phyloP scores from a whole-genome alignment of 2,113 vertebrate species.

The Aspiorhynchus laticeps region DNA sequence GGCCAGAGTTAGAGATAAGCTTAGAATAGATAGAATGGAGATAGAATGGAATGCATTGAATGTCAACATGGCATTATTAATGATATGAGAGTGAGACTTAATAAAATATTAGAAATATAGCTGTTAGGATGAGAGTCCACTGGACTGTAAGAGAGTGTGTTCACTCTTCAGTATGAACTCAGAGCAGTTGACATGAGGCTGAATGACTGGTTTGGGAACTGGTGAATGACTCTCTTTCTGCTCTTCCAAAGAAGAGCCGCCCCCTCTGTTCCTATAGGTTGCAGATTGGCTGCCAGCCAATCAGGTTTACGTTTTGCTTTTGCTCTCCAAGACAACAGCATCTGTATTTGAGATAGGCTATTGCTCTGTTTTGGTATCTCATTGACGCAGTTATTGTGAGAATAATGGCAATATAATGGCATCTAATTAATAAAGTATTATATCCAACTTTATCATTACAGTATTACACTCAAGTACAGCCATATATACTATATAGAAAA shows the following conservation, averaged over 20 bases:
- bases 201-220: conserved; percentile 73
- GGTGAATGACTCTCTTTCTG: conserved; percentile 74
- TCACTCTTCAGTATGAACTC: conserved; percentile 52
- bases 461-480: no score
- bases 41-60: not conserved
- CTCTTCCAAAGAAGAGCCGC: conserved; percentile 44
- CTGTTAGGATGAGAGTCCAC: not conserved
- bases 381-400: not conserved
- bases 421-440: not conserved
- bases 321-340: not conserved
- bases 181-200: conserved; percentile 64
- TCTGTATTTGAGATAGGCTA: not conserved
- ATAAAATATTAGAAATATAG: not conserved
- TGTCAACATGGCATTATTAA: not conserved
- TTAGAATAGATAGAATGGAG: not conserved
- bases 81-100: not conserved
- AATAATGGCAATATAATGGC: not conserved
- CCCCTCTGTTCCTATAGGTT: conserved; percentile 31
- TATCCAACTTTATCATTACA: not conserved
- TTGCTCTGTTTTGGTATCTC: not conserved
- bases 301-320: not conserved
- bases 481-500: no score
- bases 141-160: not conserved
- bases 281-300: conserved; percentile 1
- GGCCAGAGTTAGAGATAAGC: not conserved